phyloP scores from a whole-genome alignment of 2,888 invertebrate species.

The Salticus scenicus region DNA sequence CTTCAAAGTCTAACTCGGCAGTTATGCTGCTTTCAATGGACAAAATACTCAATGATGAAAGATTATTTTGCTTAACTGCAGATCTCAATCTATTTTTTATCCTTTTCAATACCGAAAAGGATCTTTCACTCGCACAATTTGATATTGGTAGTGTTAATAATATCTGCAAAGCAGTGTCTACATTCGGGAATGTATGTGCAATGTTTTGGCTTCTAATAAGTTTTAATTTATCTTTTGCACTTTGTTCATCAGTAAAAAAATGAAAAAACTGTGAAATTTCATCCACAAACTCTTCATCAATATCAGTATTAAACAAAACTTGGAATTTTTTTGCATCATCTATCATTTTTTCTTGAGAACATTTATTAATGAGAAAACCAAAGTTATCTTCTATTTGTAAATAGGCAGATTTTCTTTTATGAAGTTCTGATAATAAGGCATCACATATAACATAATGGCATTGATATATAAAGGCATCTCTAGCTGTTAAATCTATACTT shows the following conservation, averaged over 20 bases:
- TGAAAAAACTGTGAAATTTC: neutral
- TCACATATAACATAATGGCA: conserved; percentile 10
- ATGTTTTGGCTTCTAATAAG: neutral
- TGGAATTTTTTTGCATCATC: neutral
- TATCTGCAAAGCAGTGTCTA: neutral
- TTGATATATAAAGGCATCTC: neutral
- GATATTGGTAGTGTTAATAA: no score
- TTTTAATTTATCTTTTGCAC: neutral
- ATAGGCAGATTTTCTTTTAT: neutral
- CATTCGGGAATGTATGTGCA: neutral
- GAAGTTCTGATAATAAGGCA: neutral
- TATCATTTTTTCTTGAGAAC: neutral
- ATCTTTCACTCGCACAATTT: neutral
- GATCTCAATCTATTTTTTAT: neutral
- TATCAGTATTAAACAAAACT: neutral
- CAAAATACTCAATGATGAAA: no score
- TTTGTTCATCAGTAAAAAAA: neutral
- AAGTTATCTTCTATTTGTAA: neutral
- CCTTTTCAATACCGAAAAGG: neutral
- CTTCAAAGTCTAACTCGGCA: no score
- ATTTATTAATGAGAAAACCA: neutral
- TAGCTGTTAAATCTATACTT: neutral
- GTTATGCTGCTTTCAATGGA: no score
- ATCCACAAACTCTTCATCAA: neutral
- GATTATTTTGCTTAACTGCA: no score